Evolutionary conservation across 2,888 invertebrate genomes (phyloP).

Genomic region (Drosophila lacicola): DNA sequence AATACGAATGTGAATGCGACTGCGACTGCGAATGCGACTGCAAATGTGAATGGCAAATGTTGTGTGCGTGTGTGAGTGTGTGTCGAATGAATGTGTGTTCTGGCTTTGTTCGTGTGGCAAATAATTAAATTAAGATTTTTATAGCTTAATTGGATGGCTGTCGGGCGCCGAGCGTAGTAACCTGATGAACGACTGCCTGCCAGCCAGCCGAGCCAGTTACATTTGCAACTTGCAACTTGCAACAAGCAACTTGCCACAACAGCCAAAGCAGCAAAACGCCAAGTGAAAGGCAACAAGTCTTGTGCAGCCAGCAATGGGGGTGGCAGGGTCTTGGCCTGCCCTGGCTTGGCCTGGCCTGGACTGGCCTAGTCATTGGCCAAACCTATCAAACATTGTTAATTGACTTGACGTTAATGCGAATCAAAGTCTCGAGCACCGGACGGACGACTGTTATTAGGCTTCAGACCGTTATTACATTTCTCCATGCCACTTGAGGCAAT

Average conservation of each 20-base stretch:
- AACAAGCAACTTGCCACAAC: conserved; percentile 28
- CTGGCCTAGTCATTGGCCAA: conserved; percentile 16
- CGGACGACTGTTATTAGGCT: not conserved
- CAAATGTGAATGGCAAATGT: conserved; percentile 49
- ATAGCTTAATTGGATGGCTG: conserved; percentile 76
- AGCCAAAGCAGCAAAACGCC: conserved; percentile 16
- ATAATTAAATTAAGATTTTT: conserved; percentile 79
- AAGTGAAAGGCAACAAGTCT: conserved; percentile 60
- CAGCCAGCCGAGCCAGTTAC: conserved; percentile 36
- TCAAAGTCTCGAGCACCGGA: conserved; percentile 11
- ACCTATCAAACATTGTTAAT: conserved; percentile 23
- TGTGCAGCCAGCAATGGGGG: conserved; percentile 26
- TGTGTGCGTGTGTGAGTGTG: conserved; percentile 20
- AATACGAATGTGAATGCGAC: conserved; percentile 39
- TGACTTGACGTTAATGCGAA: conserved; percentile 28
- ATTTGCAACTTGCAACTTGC: conserved; percentile 43
- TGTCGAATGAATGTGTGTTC: conserved; percentile 29
- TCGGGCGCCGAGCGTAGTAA: conserved; percentile 50
- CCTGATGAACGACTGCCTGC: conserved; percentile 61
- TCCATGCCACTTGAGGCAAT: not conserved
- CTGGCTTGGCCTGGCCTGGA: conserved; percentile 4
- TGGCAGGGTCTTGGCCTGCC: conserved; percentile 34
- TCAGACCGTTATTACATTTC: not conserved
- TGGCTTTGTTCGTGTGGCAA: conserved; percentile 71
- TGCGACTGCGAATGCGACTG: conserved; percentile 28